Evolutionary conservation across 2,113 vertebrate species (phyloP).

Genomic region (Nipponia nippon): DNA sequence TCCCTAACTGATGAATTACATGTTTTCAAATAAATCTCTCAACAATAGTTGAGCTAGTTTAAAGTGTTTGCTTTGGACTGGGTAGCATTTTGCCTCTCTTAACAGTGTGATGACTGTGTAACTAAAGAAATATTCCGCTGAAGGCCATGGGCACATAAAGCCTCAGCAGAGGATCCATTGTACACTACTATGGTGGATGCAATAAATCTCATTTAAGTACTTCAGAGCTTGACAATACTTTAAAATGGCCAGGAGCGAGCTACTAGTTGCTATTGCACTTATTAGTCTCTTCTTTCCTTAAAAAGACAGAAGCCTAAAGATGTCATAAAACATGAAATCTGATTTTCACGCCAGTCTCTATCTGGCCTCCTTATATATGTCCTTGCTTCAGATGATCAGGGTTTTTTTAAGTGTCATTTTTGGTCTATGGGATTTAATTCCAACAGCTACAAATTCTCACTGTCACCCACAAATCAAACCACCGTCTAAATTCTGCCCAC

Average conservation of each 20-base stretch:
- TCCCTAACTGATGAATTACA: not conserved
- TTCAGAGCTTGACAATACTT: not conserved
- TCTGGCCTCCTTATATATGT: not conserved
- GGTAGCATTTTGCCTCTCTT: not conserved
- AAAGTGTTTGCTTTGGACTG: not conserved
- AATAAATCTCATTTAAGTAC: slow-evolving; percentile 19
- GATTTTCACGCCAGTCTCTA: not conserved
- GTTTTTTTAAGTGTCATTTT: not conserved
- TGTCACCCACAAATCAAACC: not conserved
- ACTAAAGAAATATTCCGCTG: not conserved
- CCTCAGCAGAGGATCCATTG: not conserved
- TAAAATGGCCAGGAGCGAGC: not conserved
- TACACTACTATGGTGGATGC: not conserved
- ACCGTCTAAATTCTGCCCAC: not conserved
- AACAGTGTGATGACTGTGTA: not conserved
- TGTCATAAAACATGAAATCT: not conserved
- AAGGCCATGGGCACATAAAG: not conserved
- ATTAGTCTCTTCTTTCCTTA: not conserved
- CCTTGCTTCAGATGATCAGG: not conserved
- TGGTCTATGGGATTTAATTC: not conserved
- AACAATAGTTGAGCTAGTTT: not conserved
- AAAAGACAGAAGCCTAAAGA: not conserved
- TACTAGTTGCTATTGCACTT: not conserved
- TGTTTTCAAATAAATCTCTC: not conserved
- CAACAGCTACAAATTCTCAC: not conserved